Base-by-base conservation (phyloP, 2,113 vertebrate genomes). In the Piprites chloris region DNA sequence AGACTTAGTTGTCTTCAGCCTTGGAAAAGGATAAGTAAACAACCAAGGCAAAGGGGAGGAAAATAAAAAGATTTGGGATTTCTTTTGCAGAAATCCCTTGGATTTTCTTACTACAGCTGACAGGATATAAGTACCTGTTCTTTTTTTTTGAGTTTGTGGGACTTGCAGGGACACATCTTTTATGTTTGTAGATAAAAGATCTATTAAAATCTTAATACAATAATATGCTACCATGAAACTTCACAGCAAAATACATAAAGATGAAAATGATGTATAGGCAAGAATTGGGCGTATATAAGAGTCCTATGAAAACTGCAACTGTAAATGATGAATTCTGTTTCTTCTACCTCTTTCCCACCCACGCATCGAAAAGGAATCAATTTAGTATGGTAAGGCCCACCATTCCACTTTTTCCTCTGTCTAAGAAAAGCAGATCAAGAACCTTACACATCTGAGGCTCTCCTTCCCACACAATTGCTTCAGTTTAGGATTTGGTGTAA, bases 1-100 rank as follows among this genome's bases (percentile, higher is more conserved):
- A 97, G 93, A 75, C 55, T 75, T 81, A 76, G 89, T 55, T 78
- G 85, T 91, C 69, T 88, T 93, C 53, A 87, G 80, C 42, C 30
- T 74, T 46, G 79, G 79, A 87, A 93, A 92, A 88, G 61, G 20
- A 42, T 30, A 93, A 93, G 67, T 82, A 71, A 69, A 93, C 76
- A 49, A 75, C 33, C 33, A 71, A 59, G 59, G 68, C 14, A 67
- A 86, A 82, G 41, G 18, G 89, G 22, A 42, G 14, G 11, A 9
- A 21, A 44, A 6, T 33, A 72, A 56, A 75, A 89, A 44, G 15
- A 47, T 62, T 52, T 27, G 59, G 32, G 23, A 94, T 73, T 77
- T 81, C 9, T n/a, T 61, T 30, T 44, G 7, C 20, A 61, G 42
- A 68, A 35, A 41, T 89, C 49, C 37, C 30, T 85, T 50, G 49